A percentile compares a stretch with the other conserved stretches of the same genome.
These are phyloP conservation scores for Armadillidium nasatum DNA, from an alignment of 1,140 invertebrate species.

Conservation along the genomic window DNA sequence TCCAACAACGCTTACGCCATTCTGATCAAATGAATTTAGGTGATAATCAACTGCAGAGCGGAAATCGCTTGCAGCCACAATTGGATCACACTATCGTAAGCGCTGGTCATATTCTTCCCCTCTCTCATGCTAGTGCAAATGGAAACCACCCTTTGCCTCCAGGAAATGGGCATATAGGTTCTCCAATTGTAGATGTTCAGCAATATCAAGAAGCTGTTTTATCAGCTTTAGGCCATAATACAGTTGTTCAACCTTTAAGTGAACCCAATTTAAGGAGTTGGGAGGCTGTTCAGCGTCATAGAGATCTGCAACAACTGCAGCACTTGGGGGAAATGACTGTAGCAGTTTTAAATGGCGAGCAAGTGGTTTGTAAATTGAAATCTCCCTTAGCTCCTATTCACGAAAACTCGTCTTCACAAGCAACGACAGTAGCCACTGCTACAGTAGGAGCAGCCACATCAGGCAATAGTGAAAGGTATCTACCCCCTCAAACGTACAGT, in stretches of 20 bases:
- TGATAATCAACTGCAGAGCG: constrained; percentile 24
- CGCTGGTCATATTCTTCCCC: constrained; percentile 35
- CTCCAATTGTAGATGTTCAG: constrained; percentile 12
- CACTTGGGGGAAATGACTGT: constrained; percentile 55
- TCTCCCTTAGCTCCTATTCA: constrained; percentile 50
- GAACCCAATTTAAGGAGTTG: constrained; percentile 40
- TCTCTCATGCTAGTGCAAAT: constrained; percentile 32
- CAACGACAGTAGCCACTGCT: constrained; percentile 19
- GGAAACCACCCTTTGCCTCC: constrained; percentile 31
- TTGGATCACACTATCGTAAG: constrained; percentile 34
- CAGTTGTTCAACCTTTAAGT: constrained; percentile 42
- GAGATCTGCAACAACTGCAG: constrained; percentile 40
- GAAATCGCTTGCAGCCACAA: constrained; percentile 14
- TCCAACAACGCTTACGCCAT: constrained; percentile 37
- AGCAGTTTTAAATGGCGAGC: constrained; percentile 73
- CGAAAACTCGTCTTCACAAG: constrained; percentile 25
- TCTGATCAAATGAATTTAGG: constrained; percentile 17
- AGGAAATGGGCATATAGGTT: constrained; percentile 29
- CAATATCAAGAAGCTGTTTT: constrained; percentile 27
- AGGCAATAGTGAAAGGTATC: constrained; percentile 32
- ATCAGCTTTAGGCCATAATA: not conserved
- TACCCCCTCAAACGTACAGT: constrained; percentile 36
- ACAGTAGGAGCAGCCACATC: not conserved
- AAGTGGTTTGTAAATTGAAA: constrained; percentile 74
- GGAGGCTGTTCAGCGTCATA: constrained; percentile 38